These are phyloP conservation scores for Eretmocerus hayati DNA, from an alignment of 2,888 invertebrate species.

Conservation along the genomic window DNA sequence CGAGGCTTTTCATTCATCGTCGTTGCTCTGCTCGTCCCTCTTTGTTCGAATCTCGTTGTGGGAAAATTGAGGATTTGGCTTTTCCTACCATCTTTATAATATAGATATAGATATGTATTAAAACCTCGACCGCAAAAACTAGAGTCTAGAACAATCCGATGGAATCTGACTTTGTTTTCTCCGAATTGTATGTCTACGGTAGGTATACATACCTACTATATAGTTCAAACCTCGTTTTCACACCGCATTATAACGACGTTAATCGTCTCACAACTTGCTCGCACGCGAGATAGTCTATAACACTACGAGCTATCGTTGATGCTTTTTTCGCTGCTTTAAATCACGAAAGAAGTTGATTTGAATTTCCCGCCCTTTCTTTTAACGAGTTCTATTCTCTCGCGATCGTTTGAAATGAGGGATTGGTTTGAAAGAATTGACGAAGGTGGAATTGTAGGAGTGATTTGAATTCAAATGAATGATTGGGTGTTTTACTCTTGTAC, in stretches of 20 bases:
- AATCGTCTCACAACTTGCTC: not conserved
- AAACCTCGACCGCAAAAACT: conserved; percentile 6
- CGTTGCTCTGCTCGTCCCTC: not conserved
- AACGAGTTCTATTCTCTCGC: too few relatives aligned
- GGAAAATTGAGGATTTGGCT: conserved; percentile 6
- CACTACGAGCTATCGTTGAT: too few relatives aligned
- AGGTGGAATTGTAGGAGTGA: too few relatives aligned
- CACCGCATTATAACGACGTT: not conserved
- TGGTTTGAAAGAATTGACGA: too few relatives aligned
- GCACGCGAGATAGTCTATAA: not conserved
- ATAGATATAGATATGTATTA: too few relatives aligned
- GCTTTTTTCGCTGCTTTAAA: not conserved
- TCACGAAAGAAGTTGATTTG: not conserved
- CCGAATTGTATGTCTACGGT: not conserved
- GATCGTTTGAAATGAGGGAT: too few relatives aligned
- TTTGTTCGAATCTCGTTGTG: conserved; percentile 4
- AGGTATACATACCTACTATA: too few relatives aligned
- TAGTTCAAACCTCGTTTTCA: not conserved
- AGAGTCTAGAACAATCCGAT: conserved; percentile 11
- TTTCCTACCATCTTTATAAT: not conserved
- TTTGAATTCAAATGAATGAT: too few relatives aligned
- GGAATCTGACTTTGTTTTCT: conserved; percentile 13
- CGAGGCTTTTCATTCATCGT: conserved; percentile 12
- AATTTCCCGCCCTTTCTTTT: not conserved
- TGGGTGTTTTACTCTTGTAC: too few relatives aligned